A percentile compares a stretch with the other conserved stretches of the same genome.
phyloP scores from a whole-genome alignment of 2,797 vertebrate genomes.

The Pantherophis alleghaniensis region DNA sequence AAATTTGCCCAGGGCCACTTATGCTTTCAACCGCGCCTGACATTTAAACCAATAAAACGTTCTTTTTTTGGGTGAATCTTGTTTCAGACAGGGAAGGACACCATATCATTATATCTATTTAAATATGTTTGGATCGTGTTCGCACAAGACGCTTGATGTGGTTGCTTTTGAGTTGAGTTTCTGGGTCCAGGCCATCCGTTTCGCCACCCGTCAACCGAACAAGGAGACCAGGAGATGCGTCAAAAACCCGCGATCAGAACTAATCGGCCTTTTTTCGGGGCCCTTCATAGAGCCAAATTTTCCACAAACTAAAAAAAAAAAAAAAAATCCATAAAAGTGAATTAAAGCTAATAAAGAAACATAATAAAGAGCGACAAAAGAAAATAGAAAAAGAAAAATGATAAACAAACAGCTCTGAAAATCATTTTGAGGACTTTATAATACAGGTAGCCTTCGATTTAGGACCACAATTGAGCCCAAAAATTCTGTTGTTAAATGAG shows the following conservation, averaged over 20 bases:
- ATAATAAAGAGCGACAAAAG: no score
- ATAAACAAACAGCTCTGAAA: no score
- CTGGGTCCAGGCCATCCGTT: not conserved
- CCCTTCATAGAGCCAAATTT: not conserved
- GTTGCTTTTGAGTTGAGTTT: not conserved
- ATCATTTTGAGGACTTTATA: no score
- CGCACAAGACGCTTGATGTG: not conserved
- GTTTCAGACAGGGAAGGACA: not conserved
- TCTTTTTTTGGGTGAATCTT: no score
- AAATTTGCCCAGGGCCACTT: not conserved
- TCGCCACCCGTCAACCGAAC: not conserved
- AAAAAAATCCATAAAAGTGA: not conserved
- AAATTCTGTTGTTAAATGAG: no score
- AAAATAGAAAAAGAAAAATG: not conserved
- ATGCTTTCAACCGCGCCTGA: not conserved
- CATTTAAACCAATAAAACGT: not conserved
- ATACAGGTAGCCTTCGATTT: no score
- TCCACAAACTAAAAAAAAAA: not conserved
- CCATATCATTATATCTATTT: not conserved
- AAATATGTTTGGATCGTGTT: not conserved
- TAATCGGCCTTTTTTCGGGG: not conserved
- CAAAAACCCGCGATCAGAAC: not conserved
- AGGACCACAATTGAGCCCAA: no score
- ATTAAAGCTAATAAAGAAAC: not conserved
- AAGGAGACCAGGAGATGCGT: not conserved